Percentiles rank a stretch among this genome's conserved stretches.
These are phyloP conservation scores for Neotoxoptera formosana DNA, from an alignment of 1,140 invertebrate genomes.

Conservation along the genomic window DNA sequence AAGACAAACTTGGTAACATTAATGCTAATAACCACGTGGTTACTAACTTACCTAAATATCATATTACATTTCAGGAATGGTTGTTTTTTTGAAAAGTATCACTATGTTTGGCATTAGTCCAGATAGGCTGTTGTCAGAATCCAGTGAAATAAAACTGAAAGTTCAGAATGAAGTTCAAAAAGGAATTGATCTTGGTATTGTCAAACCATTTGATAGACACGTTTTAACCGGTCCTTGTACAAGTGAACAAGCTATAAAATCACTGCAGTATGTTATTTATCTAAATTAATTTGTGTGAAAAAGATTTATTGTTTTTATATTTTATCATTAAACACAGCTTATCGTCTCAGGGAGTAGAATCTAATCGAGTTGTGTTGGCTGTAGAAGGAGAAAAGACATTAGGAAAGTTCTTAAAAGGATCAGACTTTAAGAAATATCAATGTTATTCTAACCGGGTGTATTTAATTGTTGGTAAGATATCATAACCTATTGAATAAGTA, in stretches of 20 bases:
- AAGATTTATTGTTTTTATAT: neutral
- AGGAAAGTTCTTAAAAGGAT: neutral
- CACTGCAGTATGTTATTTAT: constrained; percentile 51
- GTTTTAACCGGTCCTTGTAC: constrained; percentile 37
- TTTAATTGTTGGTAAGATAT: constrained; percentile 30
- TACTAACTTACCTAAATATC: neutral
- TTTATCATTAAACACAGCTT: constrained; percentile 19
- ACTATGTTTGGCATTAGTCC: neutral
- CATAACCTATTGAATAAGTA: neutral
- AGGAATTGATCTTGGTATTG: constrained; percentile 53
- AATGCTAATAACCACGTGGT: neutral
- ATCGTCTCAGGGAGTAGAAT: neutral
- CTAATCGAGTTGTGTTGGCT: constrained; percentile 36
- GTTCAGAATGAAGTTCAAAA: constrained; percentile 31
- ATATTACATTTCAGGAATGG: constrained; percentile 35
- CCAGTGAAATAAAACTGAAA: constrained; percentile 36
- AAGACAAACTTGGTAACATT: constrained; percentile 35
- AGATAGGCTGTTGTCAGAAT: neutral
- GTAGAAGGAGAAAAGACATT: constrained; percentile 6
- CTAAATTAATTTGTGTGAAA: neutral
- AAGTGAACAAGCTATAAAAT: constrained; percentile 34
- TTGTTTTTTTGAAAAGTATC: constrained; percentile 17
- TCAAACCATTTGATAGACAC: constrained; percentile 40
- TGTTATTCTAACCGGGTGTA: neutral
- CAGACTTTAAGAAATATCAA: neutral